These are phyloP conservation scores for Thecophora atra DNA, from an alignment of 2,888 invertebrate species.

Conservation along the genomic window DNA sequence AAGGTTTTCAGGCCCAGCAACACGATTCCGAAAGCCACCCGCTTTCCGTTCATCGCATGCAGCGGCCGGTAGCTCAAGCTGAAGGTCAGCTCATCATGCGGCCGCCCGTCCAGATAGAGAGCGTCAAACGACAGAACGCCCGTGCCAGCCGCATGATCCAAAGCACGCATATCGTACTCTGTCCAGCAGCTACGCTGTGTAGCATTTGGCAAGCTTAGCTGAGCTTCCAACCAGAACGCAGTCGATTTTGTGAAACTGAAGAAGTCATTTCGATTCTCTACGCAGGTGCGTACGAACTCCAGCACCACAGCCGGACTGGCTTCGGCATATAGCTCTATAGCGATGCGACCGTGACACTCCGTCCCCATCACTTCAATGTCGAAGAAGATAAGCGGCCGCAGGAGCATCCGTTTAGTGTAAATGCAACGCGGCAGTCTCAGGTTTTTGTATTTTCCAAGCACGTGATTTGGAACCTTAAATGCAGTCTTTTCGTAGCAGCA, in stretches of 20 bases:
- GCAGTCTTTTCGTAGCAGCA: neutral
- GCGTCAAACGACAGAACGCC: constrained; percentile 47
- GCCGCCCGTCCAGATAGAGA: constrained; percentile 38
- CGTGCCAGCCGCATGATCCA: constrained; percentile 43
- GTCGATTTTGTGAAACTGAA: constrained; percentile 49
- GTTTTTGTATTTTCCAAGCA: constrained; percentile 44
- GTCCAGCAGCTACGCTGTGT: constrained; percentile 33
- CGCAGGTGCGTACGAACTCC: constrained; percentile 50
- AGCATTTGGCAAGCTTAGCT: constrained; percentile 37
- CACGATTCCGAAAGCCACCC: constrained; percentile 57
- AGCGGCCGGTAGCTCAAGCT: constrained; percentile 55
- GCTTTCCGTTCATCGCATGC: constrained; percentile 50
- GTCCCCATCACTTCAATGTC: constrained; percentile 49
- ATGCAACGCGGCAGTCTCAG: constrained; percentile 40
- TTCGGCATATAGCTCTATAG: constrained; percentile 54
- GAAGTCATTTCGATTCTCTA: constrained; percentile 31
- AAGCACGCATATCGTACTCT: constrained; percentile 48
- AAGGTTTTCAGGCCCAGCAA: constrained; percentile 50
- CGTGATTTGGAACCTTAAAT: constrained; percentile 34
- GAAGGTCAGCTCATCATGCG: constrained; percentile 47
- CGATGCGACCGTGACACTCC: constrained; percentile 49
- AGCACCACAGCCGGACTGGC: constrained; percentile 53
- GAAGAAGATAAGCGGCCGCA: constrained; percentile 53
- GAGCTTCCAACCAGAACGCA: constrained; percentile 54
- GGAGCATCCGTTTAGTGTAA: constrained; percentile 33